phyloP scores from a whole-genome alignment of 2,113 vertebrate genomes.

The Protobothrops mucrosquamatus region DNA sequence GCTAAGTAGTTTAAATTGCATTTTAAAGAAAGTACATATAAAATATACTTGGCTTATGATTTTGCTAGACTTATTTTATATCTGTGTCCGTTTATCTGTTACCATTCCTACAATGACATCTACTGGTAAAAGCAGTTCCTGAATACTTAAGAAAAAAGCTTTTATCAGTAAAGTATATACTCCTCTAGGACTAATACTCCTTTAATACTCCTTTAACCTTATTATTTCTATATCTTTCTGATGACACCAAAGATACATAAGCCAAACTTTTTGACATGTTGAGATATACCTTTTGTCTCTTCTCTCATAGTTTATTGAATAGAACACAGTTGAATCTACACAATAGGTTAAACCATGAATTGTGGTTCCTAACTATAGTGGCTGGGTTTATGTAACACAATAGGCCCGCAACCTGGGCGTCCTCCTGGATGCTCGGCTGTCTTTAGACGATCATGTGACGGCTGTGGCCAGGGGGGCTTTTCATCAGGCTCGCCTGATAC shows the following conservation, averaged over 20 bases:
- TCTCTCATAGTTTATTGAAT: background rate
- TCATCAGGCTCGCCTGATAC: no score
- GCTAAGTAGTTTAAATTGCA: background rate
- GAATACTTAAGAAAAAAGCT: constrained; percentile 15
- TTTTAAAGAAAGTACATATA: constrained; percentile 7
- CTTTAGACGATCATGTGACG: no score
- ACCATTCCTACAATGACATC: constrained; percentile 60
- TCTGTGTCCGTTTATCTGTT: background rate
- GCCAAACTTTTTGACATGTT: background rate
- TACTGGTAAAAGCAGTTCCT: constrained; percentile 55
- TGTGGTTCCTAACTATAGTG: background rate
- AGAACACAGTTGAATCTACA: background rate
- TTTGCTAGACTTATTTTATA: background rate
- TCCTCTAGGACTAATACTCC: background rate
- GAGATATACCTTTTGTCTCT: background rate
- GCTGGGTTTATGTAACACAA: background rate
- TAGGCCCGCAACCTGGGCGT: no score
- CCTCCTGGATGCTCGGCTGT: no score
- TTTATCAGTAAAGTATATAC: background rate
- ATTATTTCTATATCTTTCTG: background rate
- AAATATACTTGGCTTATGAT: background rate
- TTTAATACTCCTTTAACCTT: background rate
- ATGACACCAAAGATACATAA: background rate
- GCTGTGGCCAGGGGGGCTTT: no score
- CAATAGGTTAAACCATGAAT: background rate